Base-by-base conservation (phyloP, 2,113 vertebrate species). In the Ornithorhynchus anatinus region DNA sequence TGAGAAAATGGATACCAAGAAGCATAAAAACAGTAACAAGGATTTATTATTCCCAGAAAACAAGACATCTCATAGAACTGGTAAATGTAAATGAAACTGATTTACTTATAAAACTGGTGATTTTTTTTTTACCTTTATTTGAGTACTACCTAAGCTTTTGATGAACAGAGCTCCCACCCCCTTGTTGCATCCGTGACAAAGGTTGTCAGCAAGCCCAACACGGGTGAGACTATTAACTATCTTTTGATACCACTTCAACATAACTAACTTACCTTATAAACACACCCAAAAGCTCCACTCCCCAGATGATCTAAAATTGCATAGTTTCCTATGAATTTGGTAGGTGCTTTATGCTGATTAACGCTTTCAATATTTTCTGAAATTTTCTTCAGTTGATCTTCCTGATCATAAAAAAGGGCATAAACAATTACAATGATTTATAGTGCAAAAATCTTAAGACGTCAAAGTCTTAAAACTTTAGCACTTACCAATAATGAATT, bases 241-340 rank as follows among this genome's bases (percentile, higher is more conserved):
- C 10, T 5, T 17, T 8, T n/a, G n/a, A n/a, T n/a, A n/a, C n/a
- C n/a, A n/a, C n/a, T 7, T 16, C 36, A n/a, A 53, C 25, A 22
- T 70, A 79, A 65, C 13, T 85, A 57, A 29, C 32, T 89, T 77
- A 96, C 96, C 94, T 97, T 97, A 78, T 94, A 97, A 56, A 97
- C 94, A 16, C 88, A 97, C 62, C 96, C 96, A 79, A 98, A 98
- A 52, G 95, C 95, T 33, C 95, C 96, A 29, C 93, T 95, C 79
- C 95, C 96, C 52, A 98, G 84, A 78, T 96, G 94, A 70, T 97
- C 95, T 89, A 97, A 87, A 82, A 98, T 82, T 1, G 95, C 91
- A 12, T 96, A 96, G 72, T 94, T 93, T 20, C 89, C 94, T 85
- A 95, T 95, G 20, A 93, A 87, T 84, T 91, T 96, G n/a, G 94